These are phyloP conservation scores for Adelognathus sp. DNA, from an alignment of 2,888 invertebrate genomes.

Conservation along the genomic window DNA sequence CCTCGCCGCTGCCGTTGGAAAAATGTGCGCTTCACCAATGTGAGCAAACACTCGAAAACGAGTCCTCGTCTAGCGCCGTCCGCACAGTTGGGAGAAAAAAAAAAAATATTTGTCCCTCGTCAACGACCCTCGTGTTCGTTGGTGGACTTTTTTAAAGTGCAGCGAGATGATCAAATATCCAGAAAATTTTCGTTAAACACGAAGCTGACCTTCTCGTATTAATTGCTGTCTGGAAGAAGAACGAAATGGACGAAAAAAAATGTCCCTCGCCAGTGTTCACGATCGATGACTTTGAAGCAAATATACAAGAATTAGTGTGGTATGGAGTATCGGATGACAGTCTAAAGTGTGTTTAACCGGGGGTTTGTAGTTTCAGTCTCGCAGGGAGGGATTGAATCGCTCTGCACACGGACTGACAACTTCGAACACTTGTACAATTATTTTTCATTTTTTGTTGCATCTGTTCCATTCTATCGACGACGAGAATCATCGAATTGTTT, in stretches of 20 bases:
- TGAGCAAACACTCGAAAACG: slow-evolving; percentile 74
- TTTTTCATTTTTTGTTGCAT: not conserved
- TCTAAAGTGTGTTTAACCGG: slow-evolving; percentile 2
- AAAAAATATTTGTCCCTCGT: slow-evolving; percentile 75
- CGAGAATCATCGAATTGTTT: no score
- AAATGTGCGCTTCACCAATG: not conserved
- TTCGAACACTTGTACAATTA: slow-evolving; percentile 20
- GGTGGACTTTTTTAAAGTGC: slow-evolving; percentile 4
- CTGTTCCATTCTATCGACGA: no score
- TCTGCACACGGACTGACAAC: slow-evolving; percentile 23
- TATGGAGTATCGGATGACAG: not conserved
- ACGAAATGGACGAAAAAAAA: not conserved
- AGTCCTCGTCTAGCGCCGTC: slow-evolving; percentile 12
- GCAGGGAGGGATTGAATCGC: slow-evolving; percentile 31
- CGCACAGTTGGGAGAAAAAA: slow-evolving; percentile 5
- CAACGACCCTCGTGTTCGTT: slow-evolving; percentile 32
- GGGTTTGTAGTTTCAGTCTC: not conserved
- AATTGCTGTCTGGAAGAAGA: not conserved
- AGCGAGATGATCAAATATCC: not conserved
- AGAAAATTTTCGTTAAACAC: slow-evolving; percentile 27
- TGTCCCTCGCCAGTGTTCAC: not conserved
- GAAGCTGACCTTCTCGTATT: not conserved
- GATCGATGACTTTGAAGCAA: slow-evolving; percentile 9
- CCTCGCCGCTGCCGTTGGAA: not conserved
- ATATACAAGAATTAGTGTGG: slow-evolving; percentile 1